phyloP scores from a whole-genome alignment of 2,888 invertebrate genomes.

The Limulus polyphemus region DNA sequence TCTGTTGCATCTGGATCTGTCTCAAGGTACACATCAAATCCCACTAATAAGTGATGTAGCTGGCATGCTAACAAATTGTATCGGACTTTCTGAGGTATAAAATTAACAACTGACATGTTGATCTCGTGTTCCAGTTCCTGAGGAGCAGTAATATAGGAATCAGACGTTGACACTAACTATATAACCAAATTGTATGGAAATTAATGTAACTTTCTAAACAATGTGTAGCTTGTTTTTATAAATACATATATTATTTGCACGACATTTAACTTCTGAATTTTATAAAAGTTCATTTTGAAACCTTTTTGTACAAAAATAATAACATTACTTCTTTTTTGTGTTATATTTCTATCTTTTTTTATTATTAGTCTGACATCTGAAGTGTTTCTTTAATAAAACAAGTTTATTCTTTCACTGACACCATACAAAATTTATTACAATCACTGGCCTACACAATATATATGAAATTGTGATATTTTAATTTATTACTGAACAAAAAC shows the following conservation, averaged over 20 bases:
- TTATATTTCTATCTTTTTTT: no score
- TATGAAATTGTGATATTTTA: no score
- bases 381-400: no score
- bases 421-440: no score
- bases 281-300: no score
- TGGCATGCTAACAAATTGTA: slow-evolving; percentile 58
- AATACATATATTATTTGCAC: background rate
- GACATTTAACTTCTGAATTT: no score
- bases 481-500: no score
- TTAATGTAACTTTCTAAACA: background rate
- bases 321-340: no score
- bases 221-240: background rate
- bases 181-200: background rate
- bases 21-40: slow-evolving; percentile 75
- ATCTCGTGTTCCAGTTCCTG: slow-evolving; percentile 58
- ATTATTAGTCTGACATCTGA: no score
- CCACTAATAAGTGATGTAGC: slow-evolving; percentile 61
- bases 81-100: slow-evolving; percentile 34
- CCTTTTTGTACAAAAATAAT: no score
- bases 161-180: background rate
- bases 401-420: no score
- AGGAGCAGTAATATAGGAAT: background rate
- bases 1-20: slow-evolving; percentile 45
- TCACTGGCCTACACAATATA: no score
- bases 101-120: slow-evolving; percentile 47